Percentiles rank a stretch among this genome's conserved stretches.
Evolutionary conservation across 2,888 invertebrate species (phyloP).

Genomic region (Petrolisthes cinctipes): DNA sequence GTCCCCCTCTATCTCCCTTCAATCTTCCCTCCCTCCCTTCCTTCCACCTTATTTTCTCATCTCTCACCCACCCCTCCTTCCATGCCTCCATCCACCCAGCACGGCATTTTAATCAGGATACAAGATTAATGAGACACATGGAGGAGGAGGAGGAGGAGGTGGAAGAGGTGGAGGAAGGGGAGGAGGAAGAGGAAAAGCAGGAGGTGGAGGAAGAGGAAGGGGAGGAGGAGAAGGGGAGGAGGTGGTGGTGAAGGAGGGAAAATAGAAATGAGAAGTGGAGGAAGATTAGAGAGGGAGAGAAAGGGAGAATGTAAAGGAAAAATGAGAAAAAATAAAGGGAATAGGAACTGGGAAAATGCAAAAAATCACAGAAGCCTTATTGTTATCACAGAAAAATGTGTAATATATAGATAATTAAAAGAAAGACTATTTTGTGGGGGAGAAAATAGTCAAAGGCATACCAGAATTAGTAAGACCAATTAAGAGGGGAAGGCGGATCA

Average conservation of each 20-base stretch:
- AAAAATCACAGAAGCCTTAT: too few species aligned
- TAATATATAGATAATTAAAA: too few species aligned
- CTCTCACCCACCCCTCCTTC: background rate
- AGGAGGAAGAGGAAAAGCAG: background rate
- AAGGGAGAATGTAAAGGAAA: too few species aligned
- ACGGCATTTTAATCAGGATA: slow-evolving; percentile 29
- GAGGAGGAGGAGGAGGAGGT: background rate
- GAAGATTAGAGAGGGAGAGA: too few species aligned
- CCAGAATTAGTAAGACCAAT: too few species aligned
- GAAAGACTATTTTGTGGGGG: too few species aligned
- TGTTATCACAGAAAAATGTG: too few species aligned
- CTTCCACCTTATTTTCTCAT: background rate
- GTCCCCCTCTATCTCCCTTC: background rate
- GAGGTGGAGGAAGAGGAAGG: background rate
- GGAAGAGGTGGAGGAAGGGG: background rate
- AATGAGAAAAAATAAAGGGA: too few species aligned
- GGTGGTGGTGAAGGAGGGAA: background rate
- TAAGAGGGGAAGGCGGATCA: too few species aligned
- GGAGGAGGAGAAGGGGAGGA: background rate
- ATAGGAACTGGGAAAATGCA: too few species aligned
- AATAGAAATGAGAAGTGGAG: background rate
- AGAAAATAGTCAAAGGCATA: too few species aligned
- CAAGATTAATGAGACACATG: slow-evolving; percentile 20
- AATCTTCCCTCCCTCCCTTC: background rate
- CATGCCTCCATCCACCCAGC: background rate